Conservation (phyloP, 2,888 invertebrate genomes). For the Stenodema calcarata region DNA sequence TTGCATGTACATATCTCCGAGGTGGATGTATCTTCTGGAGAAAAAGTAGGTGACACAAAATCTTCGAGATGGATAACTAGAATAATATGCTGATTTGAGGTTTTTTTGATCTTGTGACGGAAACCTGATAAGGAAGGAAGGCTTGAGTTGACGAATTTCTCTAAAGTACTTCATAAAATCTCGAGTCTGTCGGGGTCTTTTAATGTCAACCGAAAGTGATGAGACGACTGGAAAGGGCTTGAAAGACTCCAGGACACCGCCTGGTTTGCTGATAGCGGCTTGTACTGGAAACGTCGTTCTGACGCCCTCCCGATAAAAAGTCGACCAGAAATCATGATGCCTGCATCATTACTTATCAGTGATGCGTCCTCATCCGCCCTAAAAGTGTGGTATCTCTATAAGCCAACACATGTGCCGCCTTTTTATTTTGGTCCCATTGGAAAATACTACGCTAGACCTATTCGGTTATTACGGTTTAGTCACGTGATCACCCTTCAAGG, state of each 20-base stretch:
- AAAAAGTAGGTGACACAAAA: no score
- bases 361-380: neutral
- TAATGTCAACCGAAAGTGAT: neutral
- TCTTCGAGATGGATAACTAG: no score
- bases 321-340: slow-evolving; percentile 15
- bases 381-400: neutral
- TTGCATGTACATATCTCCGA: no score
- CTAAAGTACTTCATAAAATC: no score
- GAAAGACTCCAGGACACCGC: slow-evolving; percentile 8
- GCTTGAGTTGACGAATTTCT: no score
- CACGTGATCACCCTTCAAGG: no score
- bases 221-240: neutral
- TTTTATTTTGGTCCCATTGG: no score
- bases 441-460: no score
- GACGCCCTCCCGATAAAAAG: neutral
- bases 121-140: no score
- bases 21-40: no score
- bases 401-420: neutral
- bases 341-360: slow-evolving; percentile 11
- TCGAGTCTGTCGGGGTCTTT: neutral
- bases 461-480: neutral
- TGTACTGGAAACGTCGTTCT: neutral
- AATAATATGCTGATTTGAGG: no score
- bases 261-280: neutral
- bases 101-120: no score